Evolutionary conservation across 1,140 invertebrate species (phyloP), one percentile per base, ranked within the genome.

Genomic region (Aphis gossypii): DNA sequence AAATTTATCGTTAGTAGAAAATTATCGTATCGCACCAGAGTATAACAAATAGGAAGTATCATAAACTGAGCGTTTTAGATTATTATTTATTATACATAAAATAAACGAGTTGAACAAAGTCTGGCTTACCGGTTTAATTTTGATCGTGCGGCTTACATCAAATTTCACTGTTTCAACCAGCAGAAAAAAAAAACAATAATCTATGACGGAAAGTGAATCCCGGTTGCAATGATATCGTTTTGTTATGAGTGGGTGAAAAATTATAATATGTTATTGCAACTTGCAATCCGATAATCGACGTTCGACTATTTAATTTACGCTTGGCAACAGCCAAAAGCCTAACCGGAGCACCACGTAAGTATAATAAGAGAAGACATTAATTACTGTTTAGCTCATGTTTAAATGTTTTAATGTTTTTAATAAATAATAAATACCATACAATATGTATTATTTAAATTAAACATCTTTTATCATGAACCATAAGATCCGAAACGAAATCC

Each of bases 41-140:
- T 18, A n/a, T 76, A n/a, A 76, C 14, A 76, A 18, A n/a, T 6
- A 76, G n/a, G 60, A 76, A 30, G 60, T 68, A 68, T 9, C 25
- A 60, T 30, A 60, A 30, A 68, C 60, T 76, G n/a, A 4, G 60
- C 30, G 60, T 76, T 76, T 76, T 76, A n/a, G 18, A n/a, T 76
- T 76, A 76, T n/a, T 76, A 76, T n/a, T 41, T 41, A 41, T 41
- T 41, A 41, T 41, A 3, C 30, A 35, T 76, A 76, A 76, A 76
- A 44, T 84, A 38, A 23, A 56, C 89, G 54, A 30, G 25, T 90
- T 44, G 87, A 7, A 25, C 68, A 44, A 90, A 60, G 20, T 25
- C 38, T 44, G 54, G 51, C 89, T 90, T 90, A 90, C 89, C 89
- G 56, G 89, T 68, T 90, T 90, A 90, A 68, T 90, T 90, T 90